A percentile compares a stretch with the other conserved stretches of the same genome.
Evolutionary conservation across 2,113 vertebrate genomes (phyloP).

Genomic region (Murina feae): DNA sequence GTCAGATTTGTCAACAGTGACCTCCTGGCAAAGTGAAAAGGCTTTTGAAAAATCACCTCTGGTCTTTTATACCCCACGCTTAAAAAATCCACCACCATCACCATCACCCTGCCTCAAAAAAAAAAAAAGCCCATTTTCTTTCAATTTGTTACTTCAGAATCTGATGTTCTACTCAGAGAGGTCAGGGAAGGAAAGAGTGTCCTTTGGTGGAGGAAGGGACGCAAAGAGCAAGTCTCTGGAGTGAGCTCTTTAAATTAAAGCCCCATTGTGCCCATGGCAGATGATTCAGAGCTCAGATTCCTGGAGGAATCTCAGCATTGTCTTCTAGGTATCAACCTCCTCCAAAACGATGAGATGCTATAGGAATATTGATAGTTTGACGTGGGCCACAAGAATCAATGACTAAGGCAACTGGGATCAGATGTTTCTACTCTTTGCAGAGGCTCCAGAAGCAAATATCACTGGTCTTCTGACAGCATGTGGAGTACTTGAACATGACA

Average conservation of each 20-base stretch:
- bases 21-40: slow-evolving; percentile 64
- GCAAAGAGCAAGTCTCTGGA: not conserved
- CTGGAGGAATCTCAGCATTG: not conserved
- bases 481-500: not conserved
- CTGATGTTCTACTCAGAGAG: not conserved
- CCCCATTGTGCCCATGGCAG: not conserved
- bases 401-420: not conserved
- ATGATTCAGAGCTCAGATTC: slow-evolving; percentile 49
- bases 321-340: not conserved
- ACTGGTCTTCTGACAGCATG: not conserved
- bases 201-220: not conserved
- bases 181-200: not conserved
- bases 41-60: slow-evolving; percentile 76
- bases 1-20: slow-evolving; percentile 72
- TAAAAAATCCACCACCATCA: not conserved
- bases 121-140: slow-evolving; percentile 20
- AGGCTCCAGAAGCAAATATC: not conserved
- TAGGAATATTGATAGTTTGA: not conserved
- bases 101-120: not conserved
- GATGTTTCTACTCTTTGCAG: not conserved
- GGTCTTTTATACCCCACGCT: slow-evolving; percentile 14
- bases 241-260: not conserved
- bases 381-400: not conserved
- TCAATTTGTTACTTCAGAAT: slow-evolving; percentile 1
- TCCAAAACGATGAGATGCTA: not conserved